phyloP scores from a whole-genome alignment of 2,888 invertebrate genomes.

The Drosophila limbata region DNA sequence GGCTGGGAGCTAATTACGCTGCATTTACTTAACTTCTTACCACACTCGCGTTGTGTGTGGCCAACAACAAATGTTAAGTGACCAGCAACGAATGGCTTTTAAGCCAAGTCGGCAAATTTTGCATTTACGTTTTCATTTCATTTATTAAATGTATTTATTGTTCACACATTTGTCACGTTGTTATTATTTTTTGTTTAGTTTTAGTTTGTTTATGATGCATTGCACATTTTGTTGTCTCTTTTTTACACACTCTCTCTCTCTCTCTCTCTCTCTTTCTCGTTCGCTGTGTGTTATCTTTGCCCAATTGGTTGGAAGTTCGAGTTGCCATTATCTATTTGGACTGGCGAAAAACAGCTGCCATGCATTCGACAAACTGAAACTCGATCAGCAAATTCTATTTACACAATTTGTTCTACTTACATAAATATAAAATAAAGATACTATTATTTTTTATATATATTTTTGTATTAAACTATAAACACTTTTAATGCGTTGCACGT shows the following conservation, averaged over 20 bases:
- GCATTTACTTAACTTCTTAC: constrained; percentile 38
- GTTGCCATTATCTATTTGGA: constrained; percentile 58
- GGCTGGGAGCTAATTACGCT: constrained; percentile 53
- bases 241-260: not conserved
- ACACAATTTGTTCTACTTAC: constrained; percentile 48
- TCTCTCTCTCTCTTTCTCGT: not conserved
- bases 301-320: constrained; percentile 48
- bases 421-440: not conserved
- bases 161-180: constrained; percentile 76
- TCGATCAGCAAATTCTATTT: constrained; percentile 48
- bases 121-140: constrained; percentile 22
- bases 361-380: constrained; percentile 45
- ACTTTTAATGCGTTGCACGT: constrained; percentile 7
- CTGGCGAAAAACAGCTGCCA: constrained; percentile 59
- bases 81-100: constrained; percentile 10
- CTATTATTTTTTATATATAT: not conserved
- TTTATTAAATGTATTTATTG: constrained; percentile 61
- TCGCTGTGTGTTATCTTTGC: constrained; percentile 48
- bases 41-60: constrained; percentile 39
- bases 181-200: constrained; percentile 42
- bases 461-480: not conserved
- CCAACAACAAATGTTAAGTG: constrained; percentile 6
- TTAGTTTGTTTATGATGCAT: constrained; percentile 62
- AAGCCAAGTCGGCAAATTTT: constrained; percentile 49
- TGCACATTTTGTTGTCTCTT: constrained; percentile 45